Base-by-base conservation (phyloP, 2,797 vertebrate species). In the Kryptopterus vitreolus region DNA sequence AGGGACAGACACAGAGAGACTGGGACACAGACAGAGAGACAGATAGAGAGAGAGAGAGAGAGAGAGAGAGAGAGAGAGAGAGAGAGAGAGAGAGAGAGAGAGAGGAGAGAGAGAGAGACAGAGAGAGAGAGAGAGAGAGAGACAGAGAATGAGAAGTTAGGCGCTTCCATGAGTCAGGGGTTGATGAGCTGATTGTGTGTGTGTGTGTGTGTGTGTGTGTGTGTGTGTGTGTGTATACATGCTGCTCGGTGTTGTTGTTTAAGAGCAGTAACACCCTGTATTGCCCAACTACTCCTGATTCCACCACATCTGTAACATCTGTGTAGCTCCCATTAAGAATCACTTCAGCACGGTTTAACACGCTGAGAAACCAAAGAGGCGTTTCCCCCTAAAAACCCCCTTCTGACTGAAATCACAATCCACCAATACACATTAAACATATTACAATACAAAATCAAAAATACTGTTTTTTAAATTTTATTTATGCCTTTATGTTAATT, bases 121-220 rank as follows among this genome's bases (percentile, higher is more conserved):
- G 6, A 9, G 16, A 10, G 5, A 16, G 6, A 43, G n/a, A 46
- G n/a, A 61, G 22, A 66, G 58, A 52, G 29, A 65, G 18, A 70
- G 68, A 31, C 7, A 53, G 50, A 31, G 29, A 35, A 29, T 0
- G 29, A 24, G 43, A 18, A 29, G 52, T 79, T 59, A 62, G 33
- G 20, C 38, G 57, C 73, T 72, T 26, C 52, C 3, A 10, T 26
- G 59, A 46, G 16, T 78, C 50, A 69, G 63, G 13, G 48, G n/a
- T n/a, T 59, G 65, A 58, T 59, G 53, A 78, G 16, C 65, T 59
- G 65, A 69, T 78, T 31, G 59, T 35, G n/a, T 29, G 22, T 33
- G 18, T 57, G 77, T n/a, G 48, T 57, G 29, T n/a, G n/a, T n/a
- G n/a, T n/a, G n/a, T n/a, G n/a, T 31, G 59, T 35, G n/a, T 29